A percentile compares a stretch with the other conserved stretches of the same genome.
Conservation (phyloP, 2,888 invertebrate genomes). For the Drosophila kanekoi region DNA sequence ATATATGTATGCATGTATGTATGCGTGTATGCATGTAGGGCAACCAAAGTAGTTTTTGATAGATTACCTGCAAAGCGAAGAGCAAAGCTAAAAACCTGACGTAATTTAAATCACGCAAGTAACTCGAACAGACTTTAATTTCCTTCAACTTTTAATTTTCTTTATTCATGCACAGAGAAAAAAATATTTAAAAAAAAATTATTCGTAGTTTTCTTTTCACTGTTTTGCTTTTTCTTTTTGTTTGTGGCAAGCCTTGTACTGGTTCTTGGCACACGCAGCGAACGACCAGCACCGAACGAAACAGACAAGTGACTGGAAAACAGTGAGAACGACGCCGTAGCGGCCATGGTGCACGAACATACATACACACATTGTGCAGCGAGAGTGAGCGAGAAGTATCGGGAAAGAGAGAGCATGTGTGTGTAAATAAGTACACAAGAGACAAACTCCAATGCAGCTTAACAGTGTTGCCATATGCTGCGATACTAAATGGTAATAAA, state of each 20-base stretch:
- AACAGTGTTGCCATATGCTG: constrained; percentile 48
- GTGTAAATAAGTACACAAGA: constrained; percentile 31
- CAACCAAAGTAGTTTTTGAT: constrained; percentile 19
- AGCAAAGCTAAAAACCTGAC: constrained; percentile 29
- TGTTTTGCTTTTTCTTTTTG: constrained; percentile 27
- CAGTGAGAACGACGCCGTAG: constrained; percentile 49
- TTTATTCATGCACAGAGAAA: constrained; percentile 17
- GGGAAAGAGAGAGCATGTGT: constrained; percentile 22
- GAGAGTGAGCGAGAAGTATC: constrained; percentile 20
- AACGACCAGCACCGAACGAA: constrained; percentile 48
- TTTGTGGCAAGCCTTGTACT: constrained; percentile 27
- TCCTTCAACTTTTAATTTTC: neutral
- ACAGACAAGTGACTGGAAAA: constrained; percentile 58
- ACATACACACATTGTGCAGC: constrained; percentile 35
- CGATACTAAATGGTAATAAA: constrained; percentile 27
- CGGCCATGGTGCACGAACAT: constrained; percentile 44
- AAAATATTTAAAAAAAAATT: constrained; percentile 14
- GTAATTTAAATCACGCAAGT: constrained; percentile 11
- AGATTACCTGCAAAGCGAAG: constrained; percentile 35
- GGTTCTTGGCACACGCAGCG: constrained; percentile 24
- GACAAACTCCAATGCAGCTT: constrained; percentile 51
- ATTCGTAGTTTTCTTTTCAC: constrained; percentile 30
- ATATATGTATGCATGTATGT: constrained; percentile 1
- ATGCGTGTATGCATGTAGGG: constrained; percentile 23
- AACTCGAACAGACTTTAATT: constrained; percentile 8